Base-by-base conservation (phyloP, 2,113 vertebrate genomes). In the Dunckerocampus dactyliophorus region DNA sequence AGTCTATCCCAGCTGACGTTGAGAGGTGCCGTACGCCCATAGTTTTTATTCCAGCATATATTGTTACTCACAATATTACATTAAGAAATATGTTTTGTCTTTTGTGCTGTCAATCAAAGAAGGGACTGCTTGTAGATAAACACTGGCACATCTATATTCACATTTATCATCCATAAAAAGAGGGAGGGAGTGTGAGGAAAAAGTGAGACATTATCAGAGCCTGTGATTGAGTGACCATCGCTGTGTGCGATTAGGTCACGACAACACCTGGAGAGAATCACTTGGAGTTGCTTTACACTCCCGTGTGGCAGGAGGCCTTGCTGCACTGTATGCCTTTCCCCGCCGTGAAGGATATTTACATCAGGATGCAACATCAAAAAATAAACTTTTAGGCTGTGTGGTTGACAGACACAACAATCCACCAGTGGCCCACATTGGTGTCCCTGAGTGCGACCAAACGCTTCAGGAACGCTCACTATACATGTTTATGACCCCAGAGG, bases 401-500 rank as follows among this genome's bases (percentile, higher is more conserved):
- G 47, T 63, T 24, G 48, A 71, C 49, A 72, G 59, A 72, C 70
- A 47, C 59, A 22, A 57, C 65, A 49, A 62, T 67, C 63, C 42
- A 42, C 49, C 28, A 49, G 58, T 28, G 31, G 71, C 54, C 5
- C 24, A 28, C 64, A 71, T 46, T 67, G 75, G 86, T 88, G 81
- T 86, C 69, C 46, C 67, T 62, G 83, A 84, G 68, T 67, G 47
- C 67, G 81, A 17, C 77, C 74, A 70, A 77, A 63, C 28, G 20
- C 65, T 69, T 31, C 17, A 48, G 50, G 37, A 67, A 55, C 65
- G 65, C 60, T 59, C 24, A 47, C 71, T 45, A 51, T 69, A 55
- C 57, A 67, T 77, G 82, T 85, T 88, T 83, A 80, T 85, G 74
- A 79, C 62, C 75, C 55, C 68, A 62, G 60, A 72, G 68, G 80